Evolutionary conservation across 2,113 vertebrate species (phyloP).

Genomic region (Centropus unirufus): DNA sequence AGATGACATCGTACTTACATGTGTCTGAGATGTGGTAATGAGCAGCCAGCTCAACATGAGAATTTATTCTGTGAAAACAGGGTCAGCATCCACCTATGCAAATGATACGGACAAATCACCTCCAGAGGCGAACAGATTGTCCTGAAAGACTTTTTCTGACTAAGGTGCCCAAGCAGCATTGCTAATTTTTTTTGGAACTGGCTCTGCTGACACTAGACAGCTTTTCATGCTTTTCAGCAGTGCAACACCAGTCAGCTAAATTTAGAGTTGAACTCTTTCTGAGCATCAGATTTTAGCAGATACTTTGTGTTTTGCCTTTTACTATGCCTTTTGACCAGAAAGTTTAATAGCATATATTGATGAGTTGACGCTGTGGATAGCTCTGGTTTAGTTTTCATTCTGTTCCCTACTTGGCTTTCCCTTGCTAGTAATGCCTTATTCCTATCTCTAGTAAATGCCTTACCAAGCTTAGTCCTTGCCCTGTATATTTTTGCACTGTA

Average conservation of each 20-base stretch:
- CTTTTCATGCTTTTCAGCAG: neutral
- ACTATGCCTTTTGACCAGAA: neutral
- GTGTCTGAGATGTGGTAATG: neutral
- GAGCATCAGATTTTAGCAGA: neutral
- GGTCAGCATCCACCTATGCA: neutral
- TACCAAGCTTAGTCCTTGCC: neutral
- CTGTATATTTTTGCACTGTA: neutral
- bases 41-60: neutral
- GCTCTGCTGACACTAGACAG: neutral
- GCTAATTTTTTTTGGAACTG: neutral
- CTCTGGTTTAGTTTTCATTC: neutral
- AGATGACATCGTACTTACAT: neutral
- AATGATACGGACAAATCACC: neutral
- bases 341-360: neutral
- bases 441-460: neutral
- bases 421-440: neutral
- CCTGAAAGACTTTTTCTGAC: neutral
- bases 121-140: neutral
- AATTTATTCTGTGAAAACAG: neutral
- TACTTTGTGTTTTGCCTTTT: neutral
- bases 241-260: neutral
- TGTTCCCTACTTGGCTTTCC: neutral
- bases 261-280: neutral
- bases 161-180: rapidly evolving
- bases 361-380: neutral